These are phyloP conservation scores for Fragum fragum DNA, from an alignment of 2,888 invertebrate species.

Conservation along the genomic window DNA sequence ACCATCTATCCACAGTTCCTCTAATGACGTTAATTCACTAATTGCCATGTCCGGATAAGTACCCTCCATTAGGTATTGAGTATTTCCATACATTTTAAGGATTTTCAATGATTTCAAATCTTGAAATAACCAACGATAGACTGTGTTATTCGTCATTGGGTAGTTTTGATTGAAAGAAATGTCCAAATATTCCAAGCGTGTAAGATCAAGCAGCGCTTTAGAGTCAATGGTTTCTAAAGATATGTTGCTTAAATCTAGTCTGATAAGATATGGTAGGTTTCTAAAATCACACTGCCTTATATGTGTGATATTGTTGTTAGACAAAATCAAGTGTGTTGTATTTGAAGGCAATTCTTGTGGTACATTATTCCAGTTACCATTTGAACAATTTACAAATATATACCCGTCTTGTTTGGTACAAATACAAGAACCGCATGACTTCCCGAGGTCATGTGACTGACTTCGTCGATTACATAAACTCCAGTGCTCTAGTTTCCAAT, in stretches of 20 bases:
- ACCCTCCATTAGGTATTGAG: neutral
- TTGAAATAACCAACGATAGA: conserved; percentile 19
- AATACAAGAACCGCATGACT: neutral
- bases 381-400: neutral
- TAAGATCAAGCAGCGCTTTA: neutral
- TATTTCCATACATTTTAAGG: conserved; percentile 46
- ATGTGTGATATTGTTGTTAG: conserved; percentile 8
- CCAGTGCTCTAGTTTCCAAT: no score
- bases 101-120: conserved; percentile 17
- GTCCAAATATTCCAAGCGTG: conserved; percentile 17
- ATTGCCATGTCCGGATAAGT: conserved; percentile 41
- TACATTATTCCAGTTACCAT: neutral
- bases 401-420: neutral
- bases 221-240: neutral
- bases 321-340: neutral
- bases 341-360: neutral
- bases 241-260: neutral
- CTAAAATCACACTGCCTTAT: neutral
- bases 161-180: conserved; percentile 39
- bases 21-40: conserved; percentile 6
- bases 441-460: no score
- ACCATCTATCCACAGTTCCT: conserved; percentile 48
- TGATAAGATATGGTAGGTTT: neutral
- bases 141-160: conserved; percentile 40
- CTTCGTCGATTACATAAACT: no score